Conservation (phyloP, 2,113 vertebrate genomes). For the Megalops atlanticus region DNA sequence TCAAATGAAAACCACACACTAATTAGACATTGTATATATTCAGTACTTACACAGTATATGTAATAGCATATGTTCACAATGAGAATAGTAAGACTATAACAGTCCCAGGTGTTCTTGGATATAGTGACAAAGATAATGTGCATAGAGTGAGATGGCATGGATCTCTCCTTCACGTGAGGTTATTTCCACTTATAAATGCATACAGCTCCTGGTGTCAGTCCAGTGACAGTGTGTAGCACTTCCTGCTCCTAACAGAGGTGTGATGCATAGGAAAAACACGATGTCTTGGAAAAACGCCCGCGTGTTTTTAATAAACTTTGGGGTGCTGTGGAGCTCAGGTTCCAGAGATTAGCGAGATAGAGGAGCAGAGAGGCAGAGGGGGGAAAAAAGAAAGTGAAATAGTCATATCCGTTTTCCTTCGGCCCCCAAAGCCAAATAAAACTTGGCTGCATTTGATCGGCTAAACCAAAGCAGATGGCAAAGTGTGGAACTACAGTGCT, state of each 20-base stretch:
- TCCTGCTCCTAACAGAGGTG: too few species aligned
- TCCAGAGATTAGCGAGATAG: not conserved
- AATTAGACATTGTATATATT: too few species aligned
- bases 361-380: not conserved
- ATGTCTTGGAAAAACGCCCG: not conserved
- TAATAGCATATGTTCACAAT: too few species aligned
- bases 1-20: too few species aligned
- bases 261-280: not conserved
- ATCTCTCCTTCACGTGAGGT: not conserved
- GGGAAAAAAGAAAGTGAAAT: too few species aligned
- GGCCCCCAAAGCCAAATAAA: not conserved
- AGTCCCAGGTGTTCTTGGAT: not conserved
- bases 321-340: not conserved
- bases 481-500: not conserved
- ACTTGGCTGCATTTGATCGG: not conserved
- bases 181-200: not conserved
- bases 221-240: not conserved
- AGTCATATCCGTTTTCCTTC: too few species aligned
- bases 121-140: not conserved
- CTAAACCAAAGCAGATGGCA: not conserved
- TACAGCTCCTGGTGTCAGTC: not conserved
- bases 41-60: too few species aligned
- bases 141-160: not conserved
- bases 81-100: too few species aligned
- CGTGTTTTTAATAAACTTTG: not conserved